Evolutionary conservation across 2,888 invertebrate genomes (phyloP), one percentile per base, ranked within the genome.

Genomic region (Odiellus spinosus): DNA sequence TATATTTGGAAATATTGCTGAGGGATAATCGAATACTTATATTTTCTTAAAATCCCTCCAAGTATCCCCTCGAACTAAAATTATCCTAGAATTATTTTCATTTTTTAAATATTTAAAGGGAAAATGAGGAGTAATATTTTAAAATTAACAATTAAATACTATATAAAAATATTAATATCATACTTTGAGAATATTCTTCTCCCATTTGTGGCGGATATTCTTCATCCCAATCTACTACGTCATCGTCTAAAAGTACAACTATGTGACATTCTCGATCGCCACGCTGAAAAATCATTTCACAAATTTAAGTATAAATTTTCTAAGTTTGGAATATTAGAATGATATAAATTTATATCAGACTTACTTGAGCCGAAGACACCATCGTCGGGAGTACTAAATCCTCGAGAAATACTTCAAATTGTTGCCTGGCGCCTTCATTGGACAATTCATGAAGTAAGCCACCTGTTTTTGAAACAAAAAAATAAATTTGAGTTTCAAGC

Each of bases 141-240:
- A n/a, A n/a, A n/a, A n/a, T n/a, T n/a, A n/a, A n/a, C n/a, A n/a
- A n/a, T n/a, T n/a, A n/a, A n/a, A n/a, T n/a, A n/a, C n/a, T n/a
- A n/a, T n/a, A n/a, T n/a, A n/a, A n/a, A n/a, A n/a, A n/a, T n/a
- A 35, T 35, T 14, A 12, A n/a, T 2, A 18, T 61, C 70, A 69
- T 70, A 78, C 83, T 95, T 71, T 95, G 95, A 41, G 90, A 86
- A 67, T 96, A 91, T 70, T 98, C 95, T 63, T 95, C 96, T 6
- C 96, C 96, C 90, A 96, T 96, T 70, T 95, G 95, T 0, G 98
- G 98, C 0, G 98, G 98, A 67, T 90, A 96, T 65, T 96, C 86
- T 62, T 93, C 91, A 64, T 99, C 98, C 98, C 98, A 98, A 62
- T 98, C 98, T 20, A 82, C 77, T 3, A 76, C 77, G 67, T 99